Base-by-base conservation (phyloP, 2,113 vertebrate genomes). In the Polyodon spathula region DNA sequence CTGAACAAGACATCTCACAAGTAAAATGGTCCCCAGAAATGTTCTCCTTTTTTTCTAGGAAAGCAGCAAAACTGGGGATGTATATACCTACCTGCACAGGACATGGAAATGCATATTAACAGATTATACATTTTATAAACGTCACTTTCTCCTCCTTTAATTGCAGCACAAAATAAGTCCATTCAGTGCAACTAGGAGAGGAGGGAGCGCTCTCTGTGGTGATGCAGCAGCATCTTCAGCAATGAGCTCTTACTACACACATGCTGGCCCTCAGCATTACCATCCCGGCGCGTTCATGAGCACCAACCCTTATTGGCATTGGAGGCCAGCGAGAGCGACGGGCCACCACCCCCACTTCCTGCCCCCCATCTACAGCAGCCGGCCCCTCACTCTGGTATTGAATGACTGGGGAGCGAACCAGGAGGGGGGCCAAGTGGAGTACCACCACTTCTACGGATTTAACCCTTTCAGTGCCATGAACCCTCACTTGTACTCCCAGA, bases 361-460 rank as follows among this genome's bases (percentile, higher is more conserved):
- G 50, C 84, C 81, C 48, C 67, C 83, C 6, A 71, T 86, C 65
- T 71, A 75, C 50, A 76, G 73, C 59, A 78, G 74, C 53, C 64
- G 61, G 1, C 78, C 77, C 1, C 1, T 71, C 6, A 40, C 69
- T 4, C 68, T 80, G 9, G n/a, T 64, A 8, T 17, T 62, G 9
- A 44, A 39, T 0, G 76, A 80, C 41, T 16, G 43, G 57, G 63
- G 56, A 2, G 14, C 17, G 7, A 9, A 42, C 40, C 15, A 41
- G 6, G 60, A 62, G 17, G 60, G 73, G 39, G 67, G 66, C 37
- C 68, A 64, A 41, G 14, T 77, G 16, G 70, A 86, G 54, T 79
- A 75, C 37, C 86, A 87, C 58, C 72, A 77, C 42, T 71, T 79
- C 66, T 82, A 82, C 0, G 37, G 69, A 1, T 52, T 69, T 55